Percentiles rank a stretch among this genome's conserved stretches.
Conservation (phyloP, 2,888 invertebrate genomes). For the Drosophila maculinotata region DNA sequence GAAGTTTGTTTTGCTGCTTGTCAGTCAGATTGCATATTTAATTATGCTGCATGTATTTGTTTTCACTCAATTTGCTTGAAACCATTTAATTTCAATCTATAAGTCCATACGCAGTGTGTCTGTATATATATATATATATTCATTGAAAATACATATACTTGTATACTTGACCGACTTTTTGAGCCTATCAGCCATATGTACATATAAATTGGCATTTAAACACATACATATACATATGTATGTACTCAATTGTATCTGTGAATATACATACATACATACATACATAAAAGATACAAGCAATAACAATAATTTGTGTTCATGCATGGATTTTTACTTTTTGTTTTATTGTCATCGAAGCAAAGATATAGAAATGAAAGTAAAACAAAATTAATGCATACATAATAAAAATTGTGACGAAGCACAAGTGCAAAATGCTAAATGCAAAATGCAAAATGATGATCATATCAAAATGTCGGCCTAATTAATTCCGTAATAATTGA, state of each 20-base stretch:
- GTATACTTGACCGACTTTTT: conserved; percentile 73
- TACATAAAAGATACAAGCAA: conserved; percentile 21
- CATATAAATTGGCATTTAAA: conserved; percentile 12
- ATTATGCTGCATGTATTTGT: conserved; percentile 64
- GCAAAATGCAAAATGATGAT: not conserved
- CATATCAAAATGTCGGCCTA: conserved; percentile 7
- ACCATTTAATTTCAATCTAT: conserved; percentile 62
- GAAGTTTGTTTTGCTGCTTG: conserved; percentile 47
- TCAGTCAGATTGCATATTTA: conserved; percentile 49
- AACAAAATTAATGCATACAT: conserved; percentile 4
- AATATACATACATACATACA: conserved; percentile 7
- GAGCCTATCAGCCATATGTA: conserved; percentile 27
- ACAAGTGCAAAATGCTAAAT: conserved; percentile 5
- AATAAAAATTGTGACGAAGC: no score
- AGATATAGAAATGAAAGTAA: no score
- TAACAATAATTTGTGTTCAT: conserved; percentile 31
- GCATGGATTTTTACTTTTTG: conserved; percentile 27
- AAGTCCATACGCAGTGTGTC: conserved; percentile 23
- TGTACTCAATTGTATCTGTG: conserved; percentile 20
- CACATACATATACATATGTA: conserved; percentile 6
- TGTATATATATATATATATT: conserved; percentile 6
- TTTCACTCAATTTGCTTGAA: conserved; percentile 68
- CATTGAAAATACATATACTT: conserved; percentile 19
- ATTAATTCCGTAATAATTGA: conserved; percentile 14
- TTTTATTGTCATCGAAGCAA: not conserved